Evolutionary conservation across 2,888 invertebrate genomes (phyloP), one percentile per base, ranked within the genome.

Genomic region (Fissipunctia ypsillon): DNA sequence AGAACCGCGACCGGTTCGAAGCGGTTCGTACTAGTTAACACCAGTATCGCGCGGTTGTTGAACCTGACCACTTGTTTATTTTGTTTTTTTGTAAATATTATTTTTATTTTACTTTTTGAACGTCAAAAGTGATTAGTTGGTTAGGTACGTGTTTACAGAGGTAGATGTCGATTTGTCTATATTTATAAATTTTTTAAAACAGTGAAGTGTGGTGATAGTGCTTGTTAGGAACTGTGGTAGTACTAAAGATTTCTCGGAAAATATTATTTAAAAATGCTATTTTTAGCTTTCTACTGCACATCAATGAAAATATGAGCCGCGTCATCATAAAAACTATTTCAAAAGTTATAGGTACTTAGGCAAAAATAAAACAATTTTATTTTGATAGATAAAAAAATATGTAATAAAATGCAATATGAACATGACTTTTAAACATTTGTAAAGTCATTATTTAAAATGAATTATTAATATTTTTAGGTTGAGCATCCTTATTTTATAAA

Each of bases 1-100:
- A 41, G 69, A 87, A 86, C 90, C n/a, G n/a, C n/a, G n/a, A n/a
- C n/a, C 84, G 85, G 90, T 89, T 89, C 16, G 64, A 83, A 80
- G 86, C 86, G 80, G 90, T 78, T 86, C 25, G 41, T 66, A 74
- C 87, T 63, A 78, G 88, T 81, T 71, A 41, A 60, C 38, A 80
- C 87, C 85, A 87, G 90, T 89, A 81, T 59, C 45, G 45, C 52
- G 76, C 75, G 90, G 84, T 82, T 86, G 73, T 81, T 88, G 88
- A 89, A 87, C 90, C 81, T 64, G 52, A 12, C 12, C 35, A 61
- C 57, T 75, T 69, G 63, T 68, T 35, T 59, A n/a, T 16, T 83
- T 78, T 64, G 50, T 63, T 52, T 41, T 69, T 31, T 61, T 10
- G n/a, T 77, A 7, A 43, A 69, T 45, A 19, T 54, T 54, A 4